A percentile compares a stretch with the other conserved stretches of the same genome.
phyloP scores from a whole-genome alignment of 2,113 vertebrate genomes.

The Ophthalmolycus amberensis region DNA sequence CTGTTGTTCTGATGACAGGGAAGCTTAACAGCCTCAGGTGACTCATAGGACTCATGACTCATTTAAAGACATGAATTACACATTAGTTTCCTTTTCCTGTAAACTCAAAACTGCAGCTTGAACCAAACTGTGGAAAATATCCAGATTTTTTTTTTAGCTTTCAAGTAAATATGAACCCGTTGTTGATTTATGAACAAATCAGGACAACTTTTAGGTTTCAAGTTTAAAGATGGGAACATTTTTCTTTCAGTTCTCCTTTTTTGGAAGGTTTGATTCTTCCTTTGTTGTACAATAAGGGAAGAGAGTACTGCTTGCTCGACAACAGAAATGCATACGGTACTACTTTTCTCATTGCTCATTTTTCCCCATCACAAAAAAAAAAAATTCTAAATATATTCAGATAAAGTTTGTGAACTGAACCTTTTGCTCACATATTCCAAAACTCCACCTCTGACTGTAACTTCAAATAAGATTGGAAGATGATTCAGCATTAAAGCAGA shows the following conservation, averaged over 20 bases:
- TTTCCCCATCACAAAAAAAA: not conserved
- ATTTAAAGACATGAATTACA: not conserved
- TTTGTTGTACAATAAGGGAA: not conserved
- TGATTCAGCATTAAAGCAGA: not conserved
- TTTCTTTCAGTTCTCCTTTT: constrained; percentile 33
- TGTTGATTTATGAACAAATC: not conserved
- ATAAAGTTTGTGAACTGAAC: not conserved
- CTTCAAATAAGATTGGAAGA: not conserved
- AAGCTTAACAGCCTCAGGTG: not conserved
- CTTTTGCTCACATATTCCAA: not conserved
- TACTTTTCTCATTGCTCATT: not conserved
- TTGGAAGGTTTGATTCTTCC: not conserved
- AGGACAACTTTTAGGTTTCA: not conserved
- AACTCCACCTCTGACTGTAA: not conserved
- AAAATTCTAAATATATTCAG: not conserved
- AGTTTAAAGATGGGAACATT: not conserved
- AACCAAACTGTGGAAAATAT: not conserved
- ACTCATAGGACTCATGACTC: constrained; percentile 17
- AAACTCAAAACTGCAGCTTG: not conserved
- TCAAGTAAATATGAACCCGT: too few species aligned
- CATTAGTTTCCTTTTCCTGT: not conserved
- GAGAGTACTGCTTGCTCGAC: not conserved
- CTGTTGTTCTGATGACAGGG: not conserved
- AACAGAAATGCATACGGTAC: too few species aligned
- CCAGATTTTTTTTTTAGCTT: too few species aligned